Evolutionary conservation across 2,113 vertebrate genomes (phyloP).

Genomic region (Triplophysa rosa): DNA sequence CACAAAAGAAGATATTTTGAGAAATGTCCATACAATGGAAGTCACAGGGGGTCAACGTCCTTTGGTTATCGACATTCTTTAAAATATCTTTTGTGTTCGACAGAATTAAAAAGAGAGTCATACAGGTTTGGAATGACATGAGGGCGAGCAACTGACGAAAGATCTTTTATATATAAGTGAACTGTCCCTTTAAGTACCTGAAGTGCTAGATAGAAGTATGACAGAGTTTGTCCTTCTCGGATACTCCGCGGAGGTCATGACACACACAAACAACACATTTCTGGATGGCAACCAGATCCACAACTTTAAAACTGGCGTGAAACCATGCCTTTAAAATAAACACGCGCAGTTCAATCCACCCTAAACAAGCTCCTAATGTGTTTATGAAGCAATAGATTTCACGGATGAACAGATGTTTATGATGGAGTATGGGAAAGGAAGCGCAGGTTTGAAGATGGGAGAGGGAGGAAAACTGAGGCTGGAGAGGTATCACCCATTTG

Average conservation of each 20-base stretch:
- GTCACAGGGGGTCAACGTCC: too few relatives aligned
- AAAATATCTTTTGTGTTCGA: too few relatives aligned
- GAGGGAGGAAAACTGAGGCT: slow-evolving; percentile 34
- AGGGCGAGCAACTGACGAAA: too few relatives aligned
- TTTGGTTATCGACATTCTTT: too few relatives aligned
- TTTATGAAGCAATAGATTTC: slow-evolving; percentile 72
- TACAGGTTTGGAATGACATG: too few relatives aligned
- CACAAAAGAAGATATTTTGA: too few relatives aligned
- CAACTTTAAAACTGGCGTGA: slow-evolving; percentile 44
- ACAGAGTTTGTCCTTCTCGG: slow-evolving; percentile 19
- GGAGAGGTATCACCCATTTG: slow-evolving; percentile 48
- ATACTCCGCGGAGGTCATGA: slow-evolving; percentile 19
- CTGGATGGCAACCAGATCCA: slow-evolving; percentile 34
- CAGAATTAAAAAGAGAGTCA: too few relatives aligned
- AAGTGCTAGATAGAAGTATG: slow-evolving; percentile 32
- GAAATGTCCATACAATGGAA: too few relatives aligned
- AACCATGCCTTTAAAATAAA: slow-evolving; percentile 65
- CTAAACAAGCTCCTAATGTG: slow-evolving; percentile 77
- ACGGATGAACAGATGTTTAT: slow-evolving; percentile 69
- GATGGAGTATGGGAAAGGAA: slow-evolving; percentile 48
- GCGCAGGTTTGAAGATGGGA: neutral
- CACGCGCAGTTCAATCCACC: slow-evolving; percentile 71
- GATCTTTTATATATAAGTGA: neutral
- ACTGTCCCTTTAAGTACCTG: slow-evolving; percentile 1
- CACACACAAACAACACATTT: slow-evolving; percentile 47